Conservation (phyloP, 2,113 vertebrate genomes). For the Gasterosteus nipponicus region DNA sequence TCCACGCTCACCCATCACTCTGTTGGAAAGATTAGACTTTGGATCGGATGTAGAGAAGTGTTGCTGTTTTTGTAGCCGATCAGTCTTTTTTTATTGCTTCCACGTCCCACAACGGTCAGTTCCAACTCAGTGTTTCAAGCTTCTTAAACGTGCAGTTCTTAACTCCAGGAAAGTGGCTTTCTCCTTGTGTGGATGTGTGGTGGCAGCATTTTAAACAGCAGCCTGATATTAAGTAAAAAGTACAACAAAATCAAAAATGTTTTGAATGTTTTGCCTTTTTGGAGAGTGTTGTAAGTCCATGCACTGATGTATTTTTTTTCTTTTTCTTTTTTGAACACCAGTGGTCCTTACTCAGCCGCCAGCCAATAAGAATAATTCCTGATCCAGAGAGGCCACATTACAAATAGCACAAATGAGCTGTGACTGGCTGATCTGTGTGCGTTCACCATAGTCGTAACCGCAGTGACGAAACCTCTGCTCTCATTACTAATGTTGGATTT, state of each 20-base stretch:
- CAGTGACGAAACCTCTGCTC: background rate
- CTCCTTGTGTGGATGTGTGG: background rate
- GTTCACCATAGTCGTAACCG: background rate
- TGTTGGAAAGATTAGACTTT: background rate
- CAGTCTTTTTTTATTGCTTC: background rate
- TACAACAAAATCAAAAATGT: slow-evolving; percentile 12
- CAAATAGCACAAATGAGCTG: slow-evolving; percentile 30
- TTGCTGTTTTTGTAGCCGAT: slow-evolving; percentile 4
- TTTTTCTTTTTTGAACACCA: background rate
- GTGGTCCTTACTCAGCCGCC: slow-evolving; percentile 29
- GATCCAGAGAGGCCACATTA: background rate
- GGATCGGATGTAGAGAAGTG: background rate
- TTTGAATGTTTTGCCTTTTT: slow-evolving; percentile 17
- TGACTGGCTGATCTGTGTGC: background rate
- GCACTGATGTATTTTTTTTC: slow-evolving; percentile 24
- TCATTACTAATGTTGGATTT: background rate
- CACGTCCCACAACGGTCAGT: background rate
- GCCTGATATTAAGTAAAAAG: background rate
- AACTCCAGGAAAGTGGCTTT: slow-evolving; percentile 25
- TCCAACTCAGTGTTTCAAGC: background rate
- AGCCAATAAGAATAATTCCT: background rate
- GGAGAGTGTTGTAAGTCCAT: slow-evolving; percentile 2
- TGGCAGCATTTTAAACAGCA: slow-evolving; percentile 8
- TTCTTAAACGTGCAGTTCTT: slow-evolving; percentile 15
- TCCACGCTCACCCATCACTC: background rate